phyloP scores from a whole-genome alignment of 2,888 invertebrate genomes.

The Zonitis immaculata region DNA sequence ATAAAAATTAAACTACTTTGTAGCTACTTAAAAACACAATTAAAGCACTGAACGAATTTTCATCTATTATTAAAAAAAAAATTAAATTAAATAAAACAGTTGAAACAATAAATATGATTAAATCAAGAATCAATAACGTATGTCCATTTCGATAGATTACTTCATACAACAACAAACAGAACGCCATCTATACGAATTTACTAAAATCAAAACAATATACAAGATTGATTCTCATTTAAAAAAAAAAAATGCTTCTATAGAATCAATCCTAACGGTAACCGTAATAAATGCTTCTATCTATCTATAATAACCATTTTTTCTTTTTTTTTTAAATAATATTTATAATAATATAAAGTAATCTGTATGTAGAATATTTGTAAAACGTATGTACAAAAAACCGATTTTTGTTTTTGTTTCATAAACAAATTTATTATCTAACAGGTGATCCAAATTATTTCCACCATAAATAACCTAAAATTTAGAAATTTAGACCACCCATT shows the following conservation, averaged over 20 bases:
- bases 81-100: background rate
- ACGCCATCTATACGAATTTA: background rate
- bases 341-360: too few relatives aligned
- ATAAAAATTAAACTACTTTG: conserved; percentile 31
- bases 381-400: too few relatives aligned
- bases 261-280: conserved; percentile 43
- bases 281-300: conserved; percentile 39
- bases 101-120: conserved; percentile 1
- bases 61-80: conserved; percentile 3
- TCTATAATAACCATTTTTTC: too few relatives aligned
- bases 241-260: too few relatives aligned
- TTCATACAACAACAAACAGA: background rate
- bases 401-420: too few relatives aligned
- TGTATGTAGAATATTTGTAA: too few relatives aligned
- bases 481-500: background rate
- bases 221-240: too few relatives aligned
- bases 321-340: too few relatives aligned
- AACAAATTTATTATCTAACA: too few relatives aligned
- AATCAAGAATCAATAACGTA: background rate
- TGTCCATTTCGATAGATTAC: background rate
- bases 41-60: conserved; percentile 30
- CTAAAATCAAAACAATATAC: conserved; percentile 5
- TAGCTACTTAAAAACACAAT: conserved; percentile 37
- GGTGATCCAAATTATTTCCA: too few relatives aligned
- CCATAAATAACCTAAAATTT: too few relatives aligned